Evolutionary conservation across 2,797 vertebrate species (phyloP).

Genomic region (Acridotheres tristis): DNA sequence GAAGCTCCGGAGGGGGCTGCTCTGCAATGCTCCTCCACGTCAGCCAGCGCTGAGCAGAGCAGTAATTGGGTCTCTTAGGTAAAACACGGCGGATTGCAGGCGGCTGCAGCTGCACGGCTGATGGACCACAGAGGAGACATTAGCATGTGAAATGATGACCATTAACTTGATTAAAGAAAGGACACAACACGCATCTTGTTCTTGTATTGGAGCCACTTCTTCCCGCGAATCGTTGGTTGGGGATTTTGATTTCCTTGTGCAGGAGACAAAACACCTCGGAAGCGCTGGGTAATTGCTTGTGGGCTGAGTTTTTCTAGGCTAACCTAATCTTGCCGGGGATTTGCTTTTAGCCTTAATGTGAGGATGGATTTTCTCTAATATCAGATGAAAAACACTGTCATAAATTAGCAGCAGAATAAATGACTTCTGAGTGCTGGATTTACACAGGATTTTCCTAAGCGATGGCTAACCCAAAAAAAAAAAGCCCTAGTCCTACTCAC

Average conservation of each 20-base stretch:
- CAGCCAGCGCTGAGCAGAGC: background rate
- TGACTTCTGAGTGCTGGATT: background rate
- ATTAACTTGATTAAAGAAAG: constrained; percentile 62
- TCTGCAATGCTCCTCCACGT: background rate
- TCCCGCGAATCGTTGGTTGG: background rate
- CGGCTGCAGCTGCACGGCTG: background rate
- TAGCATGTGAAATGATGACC: constrained; percentile 34
- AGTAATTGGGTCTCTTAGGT: constrained; percentile 39
- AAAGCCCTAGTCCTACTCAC: background rate
- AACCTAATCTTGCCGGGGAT: constrained; percentile 39
- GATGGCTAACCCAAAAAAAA: background rate
- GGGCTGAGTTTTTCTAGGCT: constrained; percentile 46
- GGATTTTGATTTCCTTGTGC: constrained; percentile 41
- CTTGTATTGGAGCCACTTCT: background rate
- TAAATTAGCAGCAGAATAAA: constrained; percentile 8
- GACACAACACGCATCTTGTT: constrained; percentile 21
- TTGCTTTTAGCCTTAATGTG: background rate
- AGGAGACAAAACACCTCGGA: constrained; percentile 31
- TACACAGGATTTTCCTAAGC: background rate
- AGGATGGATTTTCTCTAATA: constrained; percentile 30
- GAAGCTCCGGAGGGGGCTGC: background rate
- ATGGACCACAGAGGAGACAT: constrained; percentile 55
- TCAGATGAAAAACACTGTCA: background rate
- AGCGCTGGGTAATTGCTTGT: background rate
- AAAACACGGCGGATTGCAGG: background rate